Conservation (phyloP, 1,140 invertebrate species). For the Maniola jurtina region DNA sequence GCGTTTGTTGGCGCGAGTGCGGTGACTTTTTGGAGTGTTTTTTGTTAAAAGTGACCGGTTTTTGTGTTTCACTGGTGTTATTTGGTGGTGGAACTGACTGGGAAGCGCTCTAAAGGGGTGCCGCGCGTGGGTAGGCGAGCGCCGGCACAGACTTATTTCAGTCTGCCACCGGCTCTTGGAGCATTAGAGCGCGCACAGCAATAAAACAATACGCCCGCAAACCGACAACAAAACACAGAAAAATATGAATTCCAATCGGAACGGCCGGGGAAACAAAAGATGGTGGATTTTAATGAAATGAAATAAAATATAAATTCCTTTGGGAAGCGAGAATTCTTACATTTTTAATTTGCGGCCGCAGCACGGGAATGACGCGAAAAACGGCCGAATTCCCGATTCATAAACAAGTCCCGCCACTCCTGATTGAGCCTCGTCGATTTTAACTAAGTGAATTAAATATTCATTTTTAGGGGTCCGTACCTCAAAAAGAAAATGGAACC, state of each 20-base stretch:
- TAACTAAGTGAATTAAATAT: slow-evolving; percentile 40
- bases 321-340: slow-evolving; percentile 75
- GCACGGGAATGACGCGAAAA: slow-evolving; percentile 68
- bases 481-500: too few relatives aligned
- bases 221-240: slow-evolving; percentile 76
- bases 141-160: too few relatives aligned
- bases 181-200: slow-evolving; percentile 42
- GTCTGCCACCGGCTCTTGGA: slow-evolving; percentile 22
- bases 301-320: slow-evolving; percentile 79
- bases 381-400: slow-evolving; percentile 66
- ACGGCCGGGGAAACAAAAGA: slow-evolving; percentile 73
- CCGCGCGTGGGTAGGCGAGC: too few relatives aligned
- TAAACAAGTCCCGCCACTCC: slow-evolving; percentile 45
- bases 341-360: slow-evolving; percentile 75
- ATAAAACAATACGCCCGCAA: slow-evolving; percentile 73
- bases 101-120: too few relatives aligned
- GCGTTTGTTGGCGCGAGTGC: too few relatives aligned
- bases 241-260: slow-evolving; percentile 78
- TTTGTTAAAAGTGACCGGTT: too few relatives aligned
- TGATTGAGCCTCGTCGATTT: slow-evolving; percentile 46
- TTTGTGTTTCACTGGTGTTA: too few relatives aligned
- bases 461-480: slow-evolving; percentile 19
- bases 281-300: slow-evolving; percentile 77
- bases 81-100: too few relatives aligned
- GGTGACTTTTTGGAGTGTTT: too few relatives aligned